phyloP scores from a whole-genome alignment of 2,888 invertebrate species.

The Plagodis pulveraria region DNA sequence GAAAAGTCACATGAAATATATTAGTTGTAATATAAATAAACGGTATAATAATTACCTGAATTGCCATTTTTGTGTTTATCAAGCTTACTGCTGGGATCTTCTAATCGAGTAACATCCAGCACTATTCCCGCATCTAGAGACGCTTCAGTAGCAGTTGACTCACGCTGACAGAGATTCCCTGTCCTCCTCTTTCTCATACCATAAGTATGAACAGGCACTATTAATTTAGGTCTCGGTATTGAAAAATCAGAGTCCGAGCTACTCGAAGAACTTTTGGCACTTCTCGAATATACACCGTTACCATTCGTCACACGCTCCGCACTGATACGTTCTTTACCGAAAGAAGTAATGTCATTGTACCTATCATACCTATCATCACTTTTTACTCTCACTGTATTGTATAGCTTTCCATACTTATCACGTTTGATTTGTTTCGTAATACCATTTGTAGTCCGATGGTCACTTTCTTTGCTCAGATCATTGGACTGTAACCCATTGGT shows the following conservation, averaged over 20 bases:
- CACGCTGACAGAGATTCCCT: conserved; percentile 87
- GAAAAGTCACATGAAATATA: conserved; percentile 3
- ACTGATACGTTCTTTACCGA: conserved; percentile 65
- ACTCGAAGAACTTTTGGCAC: conserved; percentile 82
- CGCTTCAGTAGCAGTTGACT: conserved; percentile 75
- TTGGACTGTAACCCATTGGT: conserved; percentile 66
- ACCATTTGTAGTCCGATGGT: conserved; percentile 76
- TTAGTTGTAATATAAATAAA: background rate
- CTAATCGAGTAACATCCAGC: conserved; percentile 71
- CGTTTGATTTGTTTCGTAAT: conserved; percentile 74
- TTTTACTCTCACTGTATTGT: conserved; percentile 81
- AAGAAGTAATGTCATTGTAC: conserved; percentile 75
- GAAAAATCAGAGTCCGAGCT: conserved; percentile 89
- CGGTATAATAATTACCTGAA: conserved; percentile 60
- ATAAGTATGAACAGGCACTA: conserved; percentile 95
- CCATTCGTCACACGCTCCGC: conserved; percentile 65
- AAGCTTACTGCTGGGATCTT: conserved; percentile 55
- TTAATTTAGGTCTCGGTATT: conserved; percentile 93
- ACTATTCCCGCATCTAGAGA: conserved; percentile 74
- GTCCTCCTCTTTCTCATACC: conserved; percentile 92
- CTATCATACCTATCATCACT: conserved; percentile 79
- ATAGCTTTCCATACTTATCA: conserved; percentile 77
- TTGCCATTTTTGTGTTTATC: conserved; percentile 60
- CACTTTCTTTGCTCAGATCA: conserved; percentile 75
- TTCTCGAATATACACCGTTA: conserved; percentile 64